Evolutionary conservation across 2,797 vertebrate species (phyloP).

Genomic region (Gambelia wislizenii): DNA sequence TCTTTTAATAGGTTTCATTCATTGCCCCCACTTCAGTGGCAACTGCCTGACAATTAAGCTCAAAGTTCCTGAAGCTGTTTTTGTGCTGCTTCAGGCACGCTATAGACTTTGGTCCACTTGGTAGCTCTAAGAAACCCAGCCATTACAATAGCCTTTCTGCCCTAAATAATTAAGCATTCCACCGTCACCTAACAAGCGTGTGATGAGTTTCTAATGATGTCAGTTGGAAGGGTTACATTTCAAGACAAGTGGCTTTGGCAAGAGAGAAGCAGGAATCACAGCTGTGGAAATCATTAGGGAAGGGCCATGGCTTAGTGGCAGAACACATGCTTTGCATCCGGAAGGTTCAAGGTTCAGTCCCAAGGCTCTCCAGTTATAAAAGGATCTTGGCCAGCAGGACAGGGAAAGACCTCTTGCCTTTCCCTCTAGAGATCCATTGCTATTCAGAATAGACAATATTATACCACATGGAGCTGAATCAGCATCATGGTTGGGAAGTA

Average conservation of each 20-base stretch:
- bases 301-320: neutral
- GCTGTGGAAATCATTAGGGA: neutral
- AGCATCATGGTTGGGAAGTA: neutral
- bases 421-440: neutral
- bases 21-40: neutral
- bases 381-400: neutral
- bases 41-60: neutral
- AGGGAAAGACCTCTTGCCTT: neutral
- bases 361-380: neutral
- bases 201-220: slow-evolving; percentile 38
- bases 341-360: neutral
- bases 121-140: slow-evolving; percentile 1
- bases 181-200: slow-evolving; percentile 29
- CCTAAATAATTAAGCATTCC: slow-evolving; percentile 13
- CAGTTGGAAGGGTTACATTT: slow-evolving; percentile 31
- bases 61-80: neutral
- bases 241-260: slow-evolving; percentile 10
- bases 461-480: neutral
- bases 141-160: slow-evolving; percentile 17
- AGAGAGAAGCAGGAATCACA: slow-evolving; percentile 1
- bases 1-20: neutral
- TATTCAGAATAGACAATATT: neutral
- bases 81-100: neutral
- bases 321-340: neutral
- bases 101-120: neutral